Conservation (phyloP, 2,113 vertebrate species). For the Chaenogobius annularis region DNA sequence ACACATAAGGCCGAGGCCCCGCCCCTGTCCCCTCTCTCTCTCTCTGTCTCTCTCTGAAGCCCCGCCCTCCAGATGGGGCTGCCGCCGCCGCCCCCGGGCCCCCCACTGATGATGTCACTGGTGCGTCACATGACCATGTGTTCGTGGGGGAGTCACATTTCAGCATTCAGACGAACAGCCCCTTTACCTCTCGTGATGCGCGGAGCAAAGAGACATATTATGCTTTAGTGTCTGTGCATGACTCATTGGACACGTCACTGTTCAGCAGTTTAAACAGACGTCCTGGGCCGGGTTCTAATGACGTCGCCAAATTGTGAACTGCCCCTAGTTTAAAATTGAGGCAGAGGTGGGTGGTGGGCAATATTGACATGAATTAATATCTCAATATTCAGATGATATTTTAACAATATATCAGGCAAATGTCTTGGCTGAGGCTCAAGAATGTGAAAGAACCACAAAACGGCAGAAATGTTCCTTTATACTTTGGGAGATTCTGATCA, state of each 20-base stretch:
- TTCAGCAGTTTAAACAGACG: not conserved
- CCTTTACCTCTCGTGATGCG: constrained; percentile 76
- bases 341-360: too few relatives aligned
- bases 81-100: constrained; percentile 57
- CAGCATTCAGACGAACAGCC: constrained; percentile 71
- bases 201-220: constrained; percentile 35
- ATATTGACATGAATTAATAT: too few relatives aligned
- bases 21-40: constrained; percentile 56
- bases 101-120: constrained; percentile 72
- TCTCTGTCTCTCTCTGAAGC: constrained; percentile 58
- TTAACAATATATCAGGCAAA: too few relatives aligned
- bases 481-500: too few relatives aligned
- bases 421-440: too few relatives aligned
- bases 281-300: not conserved
- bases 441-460: too few relatives aligned
- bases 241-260: not conserved
- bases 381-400: too few relatives aligned
- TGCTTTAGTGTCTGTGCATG: not conserved
- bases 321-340: too few relatives aligned
- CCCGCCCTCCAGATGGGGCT: constrained; percentile 57
- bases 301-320: too few relatives aligned
- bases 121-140: constrained; percentile 76
- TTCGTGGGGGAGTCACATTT: constrained; percentile 59
- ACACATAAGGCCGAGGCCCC: constrained; percentile 86
- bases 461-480: too few relatives aligned